A percentile compares a stretch with the other conserved stretches of the same genome.
Evolutionary conservation across 2,113 vertebrate species (phyloP).

Genomic region (Pogona vitticeps): DNA sequence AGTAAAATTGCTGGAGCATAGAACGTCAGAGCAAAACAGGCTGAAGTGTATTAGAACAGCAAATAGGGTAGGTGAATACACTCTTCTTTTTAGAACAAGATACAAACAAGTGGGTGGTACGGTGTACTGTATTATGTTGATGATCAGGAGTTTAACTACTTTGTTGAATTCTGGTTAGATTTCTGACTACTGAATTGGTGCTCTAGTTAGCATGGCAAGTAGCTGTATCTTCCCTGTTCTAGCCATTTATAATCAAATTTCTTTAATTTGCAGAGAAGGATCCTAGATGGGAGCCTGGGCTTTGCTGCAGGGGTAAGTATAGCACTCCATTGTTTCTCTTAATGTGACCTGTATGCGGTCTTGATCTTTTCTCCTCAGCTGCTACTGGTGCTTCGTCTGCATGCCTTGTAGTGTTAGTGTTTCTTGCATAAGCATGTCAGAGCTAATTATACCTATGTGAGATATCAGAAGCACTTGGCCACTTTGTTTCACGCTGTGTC

Average conservation of each 20-base stretch:
- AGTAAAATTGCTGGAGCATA: not conserved
- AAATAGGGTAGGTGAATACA: not conserved
- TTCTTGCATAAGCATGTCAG: rapidly evolving
- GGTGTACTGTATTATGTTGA: not conserved
- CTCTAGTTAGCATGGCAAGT: rapidly evolving
- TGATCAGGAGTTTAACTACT: not conserved
- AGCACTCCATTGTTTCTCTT: not conserved
- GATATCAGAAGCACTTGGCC: not conserved
- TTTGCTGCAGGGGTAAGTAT: conserved; percentile 95
- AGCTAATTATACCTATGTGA: not conserved
- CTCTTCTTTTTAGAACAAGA: not conserved
- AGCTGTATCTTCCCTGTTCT: rapidly evolving
- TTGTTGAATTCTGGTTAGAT: not conserved
- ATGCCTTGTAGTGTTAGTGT: rapidly evolving
- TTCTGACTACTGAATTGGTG: not conserved
- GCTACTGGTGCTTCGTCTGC: rapidly evolving
- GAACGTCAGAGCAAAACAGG: not conserved
- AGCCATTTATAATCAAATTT: not conserved
- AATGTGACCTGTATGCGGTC: rapidly evolving
- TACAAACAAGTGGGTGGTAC: not conserved
- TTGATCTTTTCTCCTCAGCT: not conserved
- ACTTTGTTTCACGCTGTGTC: rapidly evolving
- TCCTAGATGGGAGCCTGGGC: conserved; percentile 95
- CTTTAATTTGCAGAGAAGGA: conserved; percentile 81
- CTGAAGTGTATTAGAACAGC: not conserved